phyloP scores from a whole-genome alignment of 2,113 vertebrate genomes.

The Mellivora capensis region DNA sequence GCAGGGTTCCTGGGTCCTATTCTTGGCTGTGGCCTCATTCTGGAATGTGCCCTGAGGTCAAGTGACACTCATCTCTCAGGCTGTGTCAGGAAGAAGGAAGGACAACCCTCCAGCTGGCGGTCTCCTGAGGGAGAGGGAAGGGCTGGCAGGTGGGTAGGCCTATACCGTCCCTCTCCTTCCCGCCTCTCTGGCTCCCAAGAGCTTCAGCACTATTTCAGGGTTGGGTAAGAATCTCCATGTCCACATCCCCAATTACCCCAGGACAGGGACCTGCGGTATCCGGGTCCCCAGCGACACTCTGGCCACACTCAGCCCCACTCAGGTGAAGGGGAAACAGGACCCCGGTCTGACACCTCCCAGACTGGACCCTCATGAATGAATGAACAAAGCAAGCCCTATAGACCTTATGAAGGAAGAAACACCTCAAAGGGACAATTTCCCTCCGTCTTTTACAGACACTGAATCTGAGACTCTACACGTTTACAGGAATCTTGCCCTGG shows the following conservation, averaged over 20 bases:
- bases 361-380: not conserved
- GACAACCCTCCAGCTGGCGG: not conserved
- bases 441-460: not conserved
- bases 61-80: conserved; percentile 22
- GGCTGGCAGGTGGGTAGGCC: not conserved
- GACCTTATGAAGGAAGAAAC: not conserved
- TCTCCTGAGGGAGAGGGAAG: not conserved
- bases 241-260: not conserved
- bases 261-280: not conserved
- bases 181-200: not conserved
- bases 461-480: not conserved
- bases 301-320: not conserved
- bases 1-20: conserved; percentile 65
- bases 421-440: not conserved
- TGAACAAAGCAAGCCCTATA: not conserved
- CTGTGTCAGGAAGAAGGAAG: conserved; percentile 31
- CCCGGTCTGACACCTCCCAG: fast-evolving
- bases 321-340: not conserved
- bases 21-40: conserved; percentile 69
- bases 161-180: not conserved
- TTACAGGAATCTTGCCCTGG: not conserved
- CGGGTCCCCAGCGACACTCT: not conserved
- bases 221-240: not conserved
- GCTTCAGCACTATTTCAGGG: not conserved
- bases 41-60: conserved; percentile 69